Percentiles rank a stretch among this genome's conserved stretches.
phyloP scores from a whole-genome alignment of 2,888 invertebrate genomes.

The Itoplectis maculator region DNA sequence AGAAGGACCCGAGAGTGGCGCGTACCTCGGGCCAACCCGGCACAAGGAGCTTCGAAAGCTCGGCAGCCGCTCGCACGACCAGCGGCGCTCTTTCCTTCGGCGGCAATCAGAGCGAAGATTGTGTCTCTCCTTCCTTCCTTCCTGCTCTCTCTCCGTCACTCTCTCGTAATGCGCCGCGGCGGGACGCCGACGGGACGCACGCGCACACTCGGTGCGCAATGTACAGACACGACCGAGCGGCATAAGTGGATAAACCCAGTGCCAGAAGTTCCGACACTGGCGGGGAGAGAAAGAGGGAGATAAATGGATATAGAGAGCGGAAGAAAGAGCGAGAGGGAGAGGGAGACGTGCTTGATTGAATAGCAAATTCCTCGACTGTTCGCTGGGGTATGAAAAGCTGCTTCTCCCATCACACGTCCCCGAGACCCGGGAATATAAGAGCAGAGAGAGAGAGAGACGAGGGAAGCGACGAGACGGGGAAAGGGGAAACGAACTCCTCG shows the following conservation, averaged over 20 bases:
- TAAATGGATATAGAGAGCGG: slow-evolving; percentile 5
- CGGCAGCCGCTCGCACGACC: no score
- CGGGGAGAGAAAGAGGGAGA: slow-evolving; percentile 1
- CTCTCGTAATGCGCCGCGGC: no score
- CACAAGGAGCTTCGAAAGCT: slow-evolving; percentile 50
- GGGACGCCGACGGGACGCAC: slow-evolving; percentile 4
- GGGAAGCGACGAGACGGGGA: not conserved
- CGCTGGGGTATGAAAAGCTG: slow-evolving; percentile 32
- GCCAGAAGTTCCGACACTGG: slow-evolving; percentile 57
- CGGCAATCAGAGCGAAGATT: slow-evolving; percentile 51
- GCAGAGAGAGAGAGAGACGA: not conserved
- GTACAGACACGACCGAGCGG: slow-evolving; percentile 63
- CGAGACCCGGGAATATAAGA: not conserved
- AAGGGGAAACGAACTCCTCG: not conserved
- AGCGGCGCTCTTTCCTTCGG: slow-evolving; percentile 41
- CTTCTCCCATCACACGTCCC: not conserved
- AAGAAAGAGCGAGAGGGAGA: slow-evolving; percentile 10
- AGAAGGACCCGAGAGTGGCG: no score
- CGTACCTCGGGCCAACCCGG: not conserved
- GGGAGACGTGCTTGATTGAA: slow-evolving; percentile 63
- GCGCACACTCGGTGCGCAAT: slow-evolving; percentile 16
- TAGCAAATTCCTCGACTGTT: slow-evolving; percentile 63
- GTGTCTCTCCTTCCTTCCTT: no score
- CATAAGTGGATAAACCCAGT: slow-evolving; percentile 69
- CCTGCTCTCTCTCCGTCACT: slow-evolving; percentile 17